A percentile compares a stretch with the other conserved stretches of the same genome.
These are phyloP conservation scores for Cryptoblepharus egeriae DNA, from an alignment of 2,797 vertebrate genomes.

Conservation along the genomic window DNA sequence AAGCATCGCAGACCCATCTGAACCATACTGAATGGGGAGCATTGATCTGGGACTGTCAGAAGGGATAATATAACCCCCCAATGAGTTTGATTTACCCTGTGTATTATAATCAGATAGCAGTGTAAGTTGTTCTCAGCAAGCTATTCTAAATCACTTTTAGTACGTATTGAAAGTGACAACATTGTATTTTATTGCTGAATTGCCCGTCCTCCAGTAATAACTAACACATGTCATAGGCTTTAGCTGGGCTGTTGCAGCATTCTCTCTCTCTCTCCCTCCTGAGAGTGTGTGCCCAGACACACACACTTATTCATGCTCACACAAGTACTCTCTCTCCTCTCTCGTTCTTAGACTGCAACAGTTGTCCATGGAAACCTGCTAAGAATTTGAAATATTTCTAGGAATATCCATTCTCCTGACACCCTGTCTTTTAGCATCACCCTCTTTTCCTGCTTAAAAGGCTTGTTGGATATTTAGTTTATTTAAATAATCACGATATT, in stretches of 20 bases:
- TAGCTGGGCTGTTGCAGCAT: slow-evolving; percentile 8
- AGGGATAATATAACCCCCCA: slow-evolving; percentile 49
- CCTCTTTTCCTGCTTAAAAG: not conserved
- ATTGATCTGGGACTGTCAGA: slow-evolving; percentile 57
- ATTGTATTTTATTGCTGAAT: slow-evolving; percentile 66
- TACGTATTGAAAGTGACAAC: slow-evolving; percentile 63
- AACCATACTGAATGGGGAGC: slow-evolving; percentile 35
- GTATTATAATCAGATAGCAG: slow-evolving; percentile 62
- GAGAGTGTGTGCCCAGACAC: not conserved
- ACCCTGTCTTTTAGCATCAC: slow-evolving; percentile 6
- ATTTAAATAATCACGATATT: slow-evolving; percentile 5
- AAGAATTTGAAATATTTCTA: not conserved
- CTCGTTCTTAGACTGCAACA: not conserved
- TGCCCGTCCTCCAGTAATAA: slow-evolving; percentile 51
- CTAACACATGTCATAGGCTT: slow-evolving; percentile 44
- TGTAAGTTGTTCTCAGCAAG: slow-evolving; percentile 45
- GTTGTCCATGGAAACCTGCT: slow-evolving; percentile 5
- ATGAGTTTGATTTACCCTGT: slow-evolving; percentile 57
- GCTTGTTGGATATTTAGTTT: not conserved
- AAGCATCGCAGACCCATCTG: slow-evolving; percentile 33
- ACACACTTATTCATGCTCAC: not conserved
- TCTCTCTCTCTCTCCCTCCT: not conserved
- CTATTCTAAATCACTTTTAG: slow-evolving; percentile 62
- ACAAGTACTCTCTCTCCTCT: not conserved
- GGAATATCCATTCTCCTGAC: not conserved